Base-by-base conservation (phyloP, 2,888 invertebrate species). In the Lochmaea crataegi region DNA sequence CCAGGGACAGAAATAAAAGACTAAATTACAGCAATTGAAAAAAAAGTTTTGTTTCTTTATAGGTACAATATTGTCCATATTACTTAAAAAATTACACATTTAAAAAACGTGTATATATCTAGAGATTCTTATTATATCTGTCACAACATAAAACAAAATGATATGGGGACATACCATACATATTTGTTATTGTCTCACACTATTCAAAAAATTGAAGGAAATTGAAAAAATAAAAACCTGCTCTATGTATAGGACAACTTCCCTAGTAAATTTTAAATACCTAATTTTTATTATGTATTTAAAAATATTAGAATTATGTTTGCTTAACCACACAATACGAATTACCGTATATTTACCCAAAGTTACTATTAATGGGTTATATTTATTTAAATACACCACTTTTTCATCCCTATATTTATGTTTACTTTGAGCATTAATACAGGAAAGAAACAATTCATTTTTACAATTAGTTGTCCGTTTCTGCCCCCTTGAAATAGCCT, bases 291-390 rank as follows among this genome's bases (percentile, higher is more conserved):
- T 51, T 51, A 51, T 51, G 14, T 51, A 51, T 51, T 51, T 3
- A 51, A 51, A 51, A 51, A 51, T 51, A 51, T 51, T 51, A 51
- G 51, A 51, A 51, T 51, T 51, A 51, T 51, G 51, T 51, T 51
- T 51, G 51, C 51, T 51, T 51, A 51, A 51, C 51, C 51, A 51
- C 51, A 51, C 51, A 51, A 16, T 16, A 51, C 51, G 16, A 1
- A 51, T 51, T 51, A 51, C 51, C 51, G 51, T 51, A 26, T 51
- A 51, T 51, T 51, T 11, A 51, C 51, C n/a, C 51, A 51, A n/a
- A n/a, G n/a, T n/a, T n/a, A n/a, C n/a, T n/a, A n/a, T n/a, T n/a
- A n/a, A n/a, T n/a, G 53, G 53, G 1, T 53, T 2, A 53, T 53
- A 53, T 53, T 53, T 53, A 53, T 53, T 53, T n/a, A 53, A 11